Evolutionary conservation across 1,140 invertebrate species (phyloP).

Genomic region (Drosophila ironensis): DNA sequence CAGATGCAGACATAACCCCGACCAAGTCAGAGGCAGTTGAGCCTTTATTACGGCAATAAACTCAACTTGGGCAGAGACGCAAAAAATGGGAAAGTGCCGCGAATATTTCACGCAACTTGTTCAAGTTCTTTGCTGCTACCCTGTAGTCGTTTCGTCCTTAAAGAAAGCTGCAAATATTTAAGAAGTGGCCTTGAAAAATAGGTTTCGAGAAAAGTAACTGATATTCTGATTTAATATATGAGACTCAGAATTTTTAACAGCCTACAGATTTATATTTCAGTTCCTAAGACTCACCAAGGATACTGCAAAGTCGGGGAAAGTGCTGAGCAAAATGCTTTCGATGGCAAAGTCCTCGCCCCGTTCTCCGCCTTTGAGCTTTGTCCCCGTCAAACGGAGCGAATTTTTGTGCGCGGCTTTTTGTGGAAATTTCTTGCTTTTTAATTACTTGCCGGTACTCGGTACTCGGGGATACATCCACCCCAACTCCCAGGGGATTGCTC

Average conservation of each 20-base stretch:
- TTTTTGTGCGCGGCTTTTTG: constrained; percentile 61
- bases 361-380: too few relatives aligned
- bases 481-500: constrained; percentile 18
- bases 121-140: constrained; percentile 29
- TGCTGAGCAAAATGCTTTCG: not conserved
- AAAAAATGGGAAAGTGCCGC: constrained; percentile 48
- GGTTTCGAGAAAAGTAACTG: not conserved
- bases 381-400: constrained; percentile 52
- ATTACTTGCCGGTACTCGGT: constrained; percentile 69
- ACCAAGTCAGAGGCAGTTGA: constrained; percentile 40
- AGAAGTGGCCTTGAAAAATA: not conserved
- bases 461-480: constrained; percentile 46
- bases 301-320: not conserved
- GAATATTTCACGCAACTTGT: constrained; percentile 65
- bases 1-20: constrained; percentile 34
- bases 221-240: not conserved
- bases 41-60: constrained; percentile 78
- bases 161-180: not conserved
- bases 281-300: not conserved
- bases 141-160: not conserved
- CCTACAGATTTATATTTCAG: too few relatives aligned
- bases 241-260: too few relatives aligned
- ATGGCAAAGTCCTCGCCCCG: constrained; percentile 15
- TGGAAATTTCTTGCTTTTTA: constrained; percentile 69
- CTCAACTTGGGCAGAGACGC: constrained; percentile 29